Conservation (phyloP, 1,140 invertebrate species). For the Portunus trituberculatus region DNA sequence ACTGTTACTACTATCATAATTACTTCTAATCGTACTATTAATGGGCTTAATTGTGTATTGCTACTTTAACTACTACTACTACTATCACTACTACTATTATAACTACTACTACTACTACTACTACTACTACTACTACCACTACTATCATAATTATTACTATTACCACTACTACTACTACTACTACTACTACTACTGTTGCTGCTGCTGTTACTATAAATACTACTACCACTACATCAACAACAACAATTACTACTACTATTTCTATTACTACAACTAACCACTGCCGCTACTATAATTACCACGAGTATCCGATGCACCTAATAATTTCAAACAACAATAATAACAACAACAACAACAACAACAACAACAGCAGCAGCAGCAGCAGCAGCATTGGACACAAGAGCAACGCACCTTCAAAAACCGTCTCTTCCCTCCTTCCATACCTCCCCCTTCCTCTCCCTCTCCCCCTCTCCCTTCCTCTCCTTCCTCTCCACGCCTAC, state of each 20-base stretch:
- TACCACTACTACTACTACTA: slow-evolving; percentile 17
- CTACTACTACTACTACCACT: slow-evolving; percentile 37
- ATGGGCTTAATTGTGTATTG: not conserved
- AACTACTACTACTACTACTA: slow-evolving; percentile 39
- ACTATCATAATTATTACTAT: not conserved
- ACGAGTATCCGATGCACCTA: not conserved
- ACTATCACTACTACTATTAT: not conserved
- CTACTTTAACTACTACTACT: not conserved
- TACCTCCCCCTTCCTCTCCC: not conserved
- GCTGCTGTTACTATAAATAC: not conserved
- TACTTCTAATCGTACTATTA: not conserved
- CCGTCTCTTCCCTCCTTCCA: not conserved
- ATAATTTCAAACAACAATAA: too few relatives aligned
- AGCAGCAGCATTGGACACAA: not conserved
- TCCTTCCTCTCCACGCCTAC: not conserved
- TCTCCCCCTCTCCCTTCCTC: not conserved
- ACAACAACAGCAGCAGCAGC: not conserved
- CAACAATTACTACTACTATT: not conserved
- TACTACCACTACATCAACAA: not conserved
- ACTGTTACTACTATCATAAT: not conserved
- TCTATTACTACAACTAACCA: not conserved
- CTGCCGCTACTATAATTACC: not conserved
- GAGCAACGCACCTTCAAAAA: not conserved
- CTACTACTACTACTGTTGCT: not conserved
- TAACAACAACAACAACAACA: not conserved